phyloP scores from a whole-genome alignment of 2,797 vertebrate genomes.

The Apogon talboti region DNA sequence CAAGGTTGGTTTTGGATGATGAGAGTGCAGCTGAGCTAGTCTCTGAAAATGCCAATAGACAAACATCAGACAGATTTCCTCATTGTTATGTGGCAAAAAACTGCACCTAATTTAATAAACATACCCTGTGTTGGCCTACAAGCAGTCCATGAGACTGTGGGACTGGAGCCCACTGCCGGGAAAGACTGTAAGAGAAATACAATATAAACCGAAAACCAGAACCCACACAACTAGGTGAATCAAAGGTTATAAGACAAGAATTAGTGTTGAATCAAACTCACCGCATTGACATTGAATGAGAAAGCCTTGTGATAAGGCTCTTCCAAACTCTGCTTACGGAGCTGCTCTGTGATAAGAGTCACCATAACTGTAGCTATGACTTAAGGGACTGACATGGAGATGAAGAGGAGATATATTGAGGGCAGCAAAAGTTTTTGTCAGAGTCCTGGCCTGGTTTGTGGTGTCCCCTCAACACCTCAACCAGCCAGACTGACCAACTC shows the following conservation, averaged over 20 bases:
- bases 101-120: conserved; percentile 23
- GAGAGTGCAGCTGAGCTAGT: conserved; percentile 81
- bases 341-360: conserved; percentile 90
- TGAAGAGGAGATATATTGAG: conserved; percentile 46
- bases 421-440: conserved; percentile 54
- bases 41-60: conserved; percentile 77
- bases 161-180: conserved; percentile 78
- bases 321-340: conserved; percentile 90
- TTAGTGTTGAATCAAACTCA: conserved; percentile 72
- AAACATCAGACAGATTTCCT: conserved; percentile 15
- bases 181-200: conserved; percentile 70
- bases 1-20: conserved; percentile 81
- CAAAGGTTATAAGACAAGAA: neutral
- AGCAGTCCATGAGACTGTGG: conserved; percentile 75
- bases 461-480: conserved; percentile 77
- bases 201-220: conserved; percentile 7
- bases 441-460: conserved; percentile 74
- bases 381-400: conserved; percentile 56
- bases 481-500: conserved; percentile 70
- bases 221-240: neutral
- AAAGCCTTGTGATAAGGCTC: conserved; percentile 87
- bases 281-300: conserved; percentile 88
- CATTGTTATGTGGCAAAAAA: neutral
- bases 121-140: conserved; percentile 68
- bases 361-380: conserved; percentile 84